These are phyloP conservation scores for Threskiornis aethiopicus DNA, from an alignment of 2,797 vertebrate genomes.

Conservation along the genomic window DNA sequence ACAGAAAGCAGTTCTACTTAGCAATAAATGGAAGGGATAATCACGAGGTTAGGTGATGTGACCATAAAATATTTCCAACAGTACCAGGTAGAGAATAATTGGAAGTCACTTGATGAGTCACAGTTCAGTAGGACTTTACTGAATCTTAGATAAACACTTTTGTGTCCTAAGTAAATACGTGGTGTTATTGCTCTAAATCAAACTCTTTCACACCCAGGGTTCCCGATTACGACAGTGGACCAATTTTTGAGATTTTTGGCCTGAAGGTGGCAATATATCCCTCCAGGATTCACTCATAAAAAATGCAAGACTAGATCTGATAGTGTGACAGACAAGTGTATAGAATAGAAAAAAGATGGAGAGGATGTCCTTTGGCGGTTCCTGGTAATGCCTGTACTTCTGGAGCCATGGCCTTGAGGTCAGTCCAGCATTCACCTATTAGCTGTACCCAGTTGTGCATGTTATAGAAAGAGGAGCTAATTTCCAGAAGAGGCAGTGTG, in stretches of 20 bases:
- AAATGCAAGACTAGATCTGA: background rate
- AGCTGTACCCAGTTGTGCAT: rapidly evolving
- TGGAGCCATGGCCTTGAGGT: background rate
- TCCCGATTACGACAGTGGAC: rapidly evolving
- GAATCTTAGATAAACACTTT: background rate
- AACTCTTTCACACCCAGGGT: background rate
- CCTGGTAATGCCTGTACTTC: background rate
- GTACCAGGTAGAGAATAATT: background rate
- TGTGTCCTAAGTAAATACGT: background rate
- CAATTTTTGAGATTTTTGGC: background rate
- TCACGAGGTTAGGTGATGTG: conserved; percentile 2
- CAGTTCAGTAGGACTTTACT: background rate
- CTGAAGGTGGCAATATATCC: background rate
- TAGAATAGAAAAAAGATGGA: background rate
- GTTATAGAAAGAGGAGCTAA: rapidly evolving
- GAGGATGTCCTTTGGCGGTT: rapidly evolving
- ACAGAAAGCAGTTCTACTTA: conserved; percentile 28
- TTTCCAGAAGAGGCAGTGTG: background rate
- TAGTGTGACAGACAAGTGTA: background rate
- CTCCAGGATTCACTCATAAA: background rate
- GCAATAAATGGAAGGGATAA: conserved; percentile 1
- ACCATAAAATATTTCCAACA: conserved; percentile 20
- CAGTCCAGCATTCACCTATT: background rate
- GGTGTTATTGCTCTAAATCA: background rate
- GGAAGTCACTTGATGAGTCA: background rate